phyloP scores from a whole-genome alignment of 64 coral and sea anemone genomes.

The Dendronephthya gigantea region DNA sequence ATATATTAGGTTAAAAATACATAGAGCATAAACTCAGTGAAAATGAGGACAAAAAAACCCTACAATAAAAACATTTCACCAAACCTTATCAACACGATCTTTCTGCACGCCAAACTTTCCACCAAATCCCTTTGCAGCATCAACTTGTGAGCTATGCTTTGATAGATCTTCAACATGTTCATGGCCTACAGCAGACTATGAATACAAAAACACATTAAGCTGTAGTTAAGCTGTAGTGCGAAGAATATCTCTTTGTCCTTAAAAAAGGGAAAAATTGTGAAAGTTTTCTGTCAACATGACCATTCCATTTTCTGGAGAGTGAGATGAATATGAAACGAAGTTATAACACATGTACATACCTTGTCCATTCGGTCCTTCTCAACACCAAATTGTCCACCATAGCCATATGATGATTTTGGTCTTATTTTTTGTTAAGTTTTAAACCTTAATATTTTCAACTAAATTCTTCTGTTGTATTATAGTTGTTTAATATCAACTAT shows the following conservation, averaged over 20 bases:
- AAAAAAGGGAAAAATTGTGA: not conserved
- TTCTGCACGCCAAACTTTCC: conserved; percentile 88
- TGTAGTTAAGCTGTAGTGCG: not conserved
- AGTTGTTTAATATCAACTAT: too few species aligned
- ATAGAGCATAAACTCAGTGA: too few species aligned
- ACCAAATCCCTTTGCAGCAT: conserved; percentile 85
- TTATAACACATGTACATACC: too few species aligned
- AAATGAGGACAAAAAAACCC: too few species aligned
- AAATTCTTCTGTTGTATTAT: too few species aligned
- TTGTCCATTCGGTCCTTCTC: conserved; percentile 88
- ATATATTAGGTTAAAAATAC: too few species aligned
- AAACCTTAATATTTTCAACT: not conserved
- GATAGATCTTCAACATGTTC: conserved; percentile 30
- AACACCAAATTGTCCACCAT: conserved; percentile 93
- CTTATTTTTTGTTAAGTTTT: conserved; percentile 25
- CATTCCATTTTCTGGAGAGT: too few species aligned
- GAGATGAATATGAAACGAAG: too few species aligned
- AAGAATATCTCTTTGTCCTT: not conserved
- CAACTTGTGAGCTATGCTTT: conserved; percentile 31
- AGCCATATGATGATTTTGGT: conserved; percentile 83
- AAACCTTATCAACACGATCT: conserved; percentile 67
- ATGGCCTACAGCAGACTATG: conserved; percentile 34
- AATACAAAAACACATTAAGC: conserved; percentile 9
- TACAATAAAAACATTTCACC: too few species aligned
- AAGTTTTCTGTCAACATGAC: too few species aligned